phyloP scores from a whole-genome alignment of 2,888 invertebrate genomes.

The Choreutis nemorana region DNA sequence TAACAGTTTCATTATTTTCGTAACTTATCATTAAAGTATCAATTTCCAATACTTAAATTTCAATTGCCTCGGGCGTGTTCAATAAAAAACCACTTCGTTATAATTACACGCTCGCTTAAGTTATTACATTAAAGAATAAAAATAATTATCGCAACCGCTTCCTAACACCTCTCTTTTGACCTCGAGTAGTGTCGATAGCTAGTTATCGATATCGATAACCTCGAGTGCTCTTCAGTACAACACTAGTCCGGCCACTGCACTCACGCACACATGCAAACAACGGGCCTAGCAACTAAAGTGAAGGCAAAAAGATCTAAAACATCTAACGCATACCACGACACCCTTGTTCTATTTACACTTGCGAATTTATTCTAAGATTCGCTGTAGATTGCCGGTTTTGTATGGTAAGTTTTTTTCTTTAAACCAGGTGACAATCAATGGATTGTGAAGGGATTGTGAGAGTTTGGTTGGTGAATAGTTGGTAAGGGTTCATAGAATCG shows the following conservation, averaged over 20 bases:
- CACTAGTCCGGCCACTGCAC: conserved; percentile 48
- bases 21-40: too few relatives aligned
- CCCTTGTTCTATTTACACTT: conserved; percentile 16
- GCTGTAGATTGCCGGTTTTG: conserved; percentile 18
- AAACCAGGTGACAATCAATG: conserved; percentile 15
- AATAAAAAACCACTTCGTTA: too few relatives aligned
- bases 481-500: conserved; percentile 40
- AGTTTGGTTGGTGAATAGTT: conserved; percentile 1
- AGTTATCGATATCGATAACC: conserved; percentile 14
- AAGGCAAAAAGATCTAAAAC: conserved; percentile 53
- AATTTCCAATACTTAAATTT: too few relatives aligned
- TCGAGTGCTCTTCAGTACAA: conserved; percentile 23
- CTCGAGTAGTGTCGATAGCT: too few relatives aligned
- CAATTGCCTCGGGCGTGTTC: too few relatives aligned
- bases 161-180: too few relatives aligned
- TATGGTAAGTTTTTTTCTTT: fast-evolving
- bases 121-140: too few relatives aligned
- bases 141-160: too few relatives aligned
- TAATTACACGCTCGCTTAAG: too few relatives aligned
- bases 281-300: conserved; percentile 54
- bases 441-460: not conserved
- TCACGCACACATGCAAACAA: conserved; percentile 35
- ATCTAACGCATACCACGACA: conserved; percentile 15
- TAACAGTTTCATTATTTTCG: too few relatives aligned
- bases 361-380: not conserved